These are phyloP conservation scores for Artibeus jamaicensis DNA, from an alignment of 2,797 vertebrate species.

Conservation along the genomic window DNA sequence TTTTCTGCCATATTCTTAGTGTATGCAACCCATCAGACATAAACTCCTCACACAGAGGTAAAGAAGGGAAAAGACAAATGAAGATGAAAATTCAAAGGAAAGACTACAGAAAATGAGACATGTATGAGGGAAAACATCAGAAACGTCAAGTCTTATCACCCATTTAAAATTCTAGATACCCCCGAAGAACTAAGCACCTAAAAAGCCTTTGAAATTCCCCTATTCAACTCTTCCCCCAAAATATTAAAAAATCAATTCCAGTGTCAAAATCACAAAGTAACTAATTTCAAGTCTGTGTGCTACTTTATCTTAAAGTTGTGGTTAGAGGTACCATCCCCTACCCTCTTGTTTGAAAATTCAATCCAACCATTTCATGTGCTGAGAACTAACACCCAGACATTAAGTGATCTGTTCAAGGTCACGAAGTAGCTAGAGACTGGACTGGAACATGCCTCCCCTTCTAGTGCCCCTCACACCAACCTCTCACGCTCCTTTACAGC, in stretches of 20 bases:
- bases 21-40: background rate
- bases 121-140: background rate
- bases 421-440: background rate
- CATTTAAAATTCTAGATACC: conserved; percentile 22
- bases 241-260: conserved; percentile 7
- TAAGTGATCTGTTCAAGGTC: background rate
- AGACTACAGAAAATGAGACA: background rate
- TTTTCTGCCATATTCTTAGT: background rate
- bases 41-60: background rate
- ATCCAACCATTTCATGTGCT: background rate
- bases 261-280: background rate
- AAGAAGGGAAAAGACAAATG: background rate
- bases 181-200: background rate
- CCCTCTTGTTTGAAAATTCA: background rate
- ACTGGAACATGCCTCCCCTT: background rate
- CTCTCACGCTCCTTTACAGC: background rate
- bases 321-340: background rate
- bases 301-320: background rate
- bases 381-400: background rate
- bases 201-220: background rate
- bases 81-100: background rate
- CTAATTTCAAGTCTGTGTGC: background rate
- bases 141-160: background rate
- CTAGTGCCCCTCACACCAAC: background rate
- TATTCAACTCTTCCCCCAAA: background rate